A percentile compares a stretch with the other conserved stretches of the same genome.
Evolutionary conservation across 1,140 invertebrate species (phyloP).

Genomic region (Drosophila pseudoananassae): DNA sequence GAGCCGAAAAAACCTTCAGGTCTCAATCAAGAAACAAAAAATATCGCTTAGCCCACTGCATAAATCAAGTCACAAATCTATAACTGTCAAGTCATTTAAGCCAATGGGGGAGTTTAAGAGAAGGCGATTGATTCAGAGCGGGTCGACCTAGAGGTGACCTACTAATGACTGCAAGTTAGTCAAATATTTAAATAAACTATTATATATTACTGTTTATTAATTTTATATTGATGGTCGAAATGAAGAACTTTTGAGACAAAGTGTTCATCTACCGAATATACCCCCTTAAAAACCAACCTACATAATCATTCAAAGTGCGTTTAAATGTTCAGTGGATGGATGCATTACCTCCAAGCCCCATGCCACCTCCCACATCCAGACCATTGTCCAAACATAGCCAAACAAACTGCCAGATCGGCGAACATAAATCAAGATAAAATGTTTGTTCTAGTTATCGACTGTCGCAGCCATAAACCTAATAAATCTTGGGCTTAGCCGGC

Average conservation of each 20-base stretch:
- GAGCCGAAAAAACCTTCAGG: slow-evolving; percentile 32
- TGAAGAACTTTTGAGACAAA: neutral
- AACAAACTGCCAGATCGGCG: slow-evolving; percentile 49
- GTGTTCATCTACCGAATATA: neutral
- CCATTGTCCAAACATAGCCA: slow-evolving; percentile 78
- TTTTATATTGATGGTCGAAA: neutral
- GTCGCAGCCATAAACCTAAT: slow-evolving; percentile 35
- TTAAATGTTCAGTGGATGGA: slow-evolving; percentile 54
- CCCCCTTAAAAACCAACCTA: neutral
- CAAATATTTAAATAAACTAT: neutral
- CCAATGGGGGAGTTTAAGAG: slow-evolving; percentile 31
- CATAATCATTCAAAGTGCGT: slow-evolving; percentile 56
- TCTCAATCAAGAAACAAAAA: slow-evolving; percentile 46
- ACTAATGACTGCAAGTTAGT: neutral
- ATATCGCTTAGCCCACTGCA: slow-evolving; percentile 37
- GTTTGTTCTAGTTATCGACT: slow-evolving; percentile 69
- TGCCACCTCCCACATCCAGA: slow-evolving; percentile 19
- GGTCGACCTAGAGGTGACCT: slow-evolving; percentile 29
- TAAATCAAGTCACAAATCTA: slow-evolving; percentile 64
- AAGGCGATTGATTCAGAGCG: neutral
- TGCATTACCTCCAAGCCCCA: slow-evolving; percentile 1
- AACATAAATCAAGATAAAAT: slow-evolving; percentile 75
- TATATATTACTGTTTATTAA: neutral
- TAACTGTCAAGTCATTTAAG: slow-evolving; percentile 68
- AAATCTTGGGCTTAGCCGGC: slow-evolving; percentile 31